phyloP scores from a whole-genome alignment of 2,797 vertebrate species.

The Scomberomorus guttatus region DNA sequence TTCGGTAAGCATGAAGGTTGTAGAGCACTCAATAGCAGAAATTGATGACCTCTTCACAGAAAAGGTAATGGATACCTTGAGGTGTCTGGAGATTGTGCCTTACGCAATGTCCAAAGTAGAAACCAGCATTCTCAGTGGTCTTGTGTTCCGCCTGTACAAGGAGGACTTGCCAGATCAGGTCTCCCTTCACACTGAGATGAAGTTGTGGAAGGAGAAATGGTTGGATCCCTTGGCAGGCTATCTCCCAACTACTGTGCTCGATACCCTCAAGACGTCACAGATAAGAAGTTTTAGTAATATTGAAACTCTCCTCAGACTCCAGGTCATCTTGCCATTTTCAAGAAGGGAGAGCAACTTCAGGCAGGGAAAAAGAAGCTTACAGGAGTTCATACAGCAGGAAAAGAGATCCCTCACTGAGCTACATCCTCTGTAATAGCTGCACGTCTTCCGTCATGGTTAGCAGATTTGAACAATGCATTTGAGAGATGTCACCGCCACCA shows the following conservation, averaged over 20 bases:
- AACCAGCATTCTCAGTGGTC: conserved; percentile 80
- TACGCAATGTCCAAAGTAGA: conserved; percentile 88
- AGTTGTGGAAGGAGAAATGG: conserved; percentile 87
- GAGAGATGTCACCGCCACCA: conserved; percentile 67
- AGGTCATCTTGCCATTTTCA: conserved; percentile 86
- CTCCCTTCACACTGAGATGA: conserved; percentile 83
- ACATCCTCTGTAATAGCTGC: conserved; percentile 80
- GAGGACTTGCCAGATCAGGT: conserved; percentile 85
- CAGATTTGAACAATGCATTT: conserved; percentile 50
- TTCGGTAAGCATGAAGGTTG: conserved; percentile 75
- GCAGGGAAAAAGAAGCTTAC: conserved; percentile 82
- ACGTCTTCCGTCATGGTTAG: conserved; percentile 61
- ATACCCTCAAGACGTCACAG: conserved; percentile 85
- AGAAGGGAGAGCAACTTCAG: conserved; percentile 86
- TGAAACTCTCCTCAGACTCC: conserved; percentile 86
- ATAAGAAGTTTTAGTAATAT: conserved; percentile 86
- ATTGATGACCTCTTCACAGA: conserved; percentile 83
- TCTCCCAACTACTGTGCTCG: conserved; percentile 84
- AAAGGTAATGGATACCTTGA: conserved; percentile 81
- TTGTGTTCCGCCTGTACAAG: conserved; percentile 82
- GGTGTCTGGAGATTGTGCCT: conserved; percentile 90
- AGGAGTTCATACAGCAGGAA: conserved; percentile 81
- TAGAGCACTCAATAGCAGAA: conserved; percentile 83
- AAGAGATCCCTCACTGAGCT: conserved; percentile 80
- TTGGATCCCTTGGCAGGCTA: conserved; percentile 80